phyloP scores from a whole-genome alignment of 2,888 invertebrate genomes.

The Gryllus longicercus region DNA sequence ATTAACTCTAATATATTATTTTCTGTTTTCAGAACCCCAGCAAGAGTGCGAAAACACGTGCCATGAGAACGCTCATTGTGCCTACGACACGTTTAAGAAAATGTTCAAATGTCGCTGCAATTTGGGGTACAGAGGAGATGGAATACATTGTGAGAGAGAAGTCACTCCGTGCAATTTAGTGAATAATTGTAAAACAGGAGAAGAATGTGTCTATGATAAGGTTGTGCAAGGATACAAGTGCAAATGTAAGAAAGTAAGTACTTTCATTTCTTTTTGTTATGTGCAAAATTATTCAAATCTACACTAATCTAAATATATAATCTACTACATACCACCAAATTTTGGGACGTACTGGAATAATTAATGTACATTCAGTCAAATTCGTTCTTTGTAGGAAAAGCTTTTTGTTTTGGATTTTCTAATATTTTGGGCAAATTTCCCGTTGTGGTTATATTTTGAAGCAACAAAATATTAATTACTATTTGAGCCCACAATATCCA shows the following conservation, averaged over 20 bases:
- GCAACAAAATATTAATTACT: no score
- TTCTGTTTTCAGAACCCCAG: not conserved
- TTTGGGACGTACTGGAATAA: no score
- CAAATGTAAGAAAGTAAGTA: constrained; percentile 44
- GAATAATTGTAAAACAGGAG: constrained; percentile 71
- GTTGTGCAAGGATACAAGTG: constrained; percentile 44
- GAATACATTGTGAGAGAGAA: constrained; percentile 54
- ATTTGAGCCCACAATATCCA: no score
- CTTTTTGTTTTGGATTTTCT: no score
- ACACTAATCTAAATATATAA: no score
- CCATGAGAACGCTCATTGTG: constrained; percentile 55
- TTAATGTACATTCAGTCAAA: no score
- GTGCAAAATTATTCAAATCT: no score
- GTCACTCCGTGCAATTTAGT: constrained; percentile 58
- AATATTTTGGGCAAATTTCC: no score
- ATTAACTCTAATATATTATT: not conserved
- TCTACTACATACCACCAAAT: no score
- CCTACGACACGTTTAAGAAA: constrained; percentile 55
- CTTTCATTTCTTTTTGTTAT: no score
- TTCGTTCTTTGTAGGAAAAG: no score
- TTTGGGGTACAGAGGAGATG: constrained; percentile 58
- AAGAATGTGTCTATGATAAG: constrained; percentile 61
- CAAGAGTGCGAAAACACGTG: constrained; percentile 43
- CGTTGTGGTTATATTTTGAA: no score
- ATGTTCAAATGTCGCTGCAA: constrained; percentile 74